A percentile compares a stretch with the other conserved stretches of the same genome.
These are phyloP conservation scores for Canis aureus DNA, from an alignment of 2,113 vertebrate genomes.

Conservation along the genomic window DNA sequence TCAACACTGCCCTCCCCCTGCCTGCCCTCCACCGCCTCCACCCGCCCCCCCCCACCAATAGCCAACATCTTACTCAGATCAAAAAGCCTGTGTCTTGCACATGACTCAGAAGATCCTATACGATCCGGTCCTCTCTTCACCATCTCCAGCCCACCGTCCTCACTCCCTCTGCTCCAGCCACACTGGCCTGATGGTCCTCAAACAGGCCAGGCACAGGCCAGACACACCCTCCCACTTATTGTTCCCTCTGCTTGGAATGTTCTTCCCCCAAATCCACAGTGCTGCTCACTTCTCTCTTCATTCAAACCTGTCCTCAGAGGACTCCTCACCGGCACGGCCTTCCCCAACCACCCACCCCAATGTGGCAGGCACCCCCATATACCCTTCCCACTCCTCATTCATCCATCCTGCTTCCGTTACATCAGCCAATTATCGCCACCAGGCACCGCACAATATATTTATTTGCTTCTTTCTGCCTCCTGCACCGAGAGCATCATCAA, in stretches of 20 bases:
- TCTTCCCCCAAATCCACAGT: neutral
- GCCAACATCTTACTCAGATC: neutral
- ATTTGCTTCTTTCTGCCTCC: neutral
- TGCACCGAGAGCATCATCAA: neutral
- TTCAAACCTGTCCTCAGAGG: neutral
- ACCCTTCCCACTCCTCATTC: neutral
- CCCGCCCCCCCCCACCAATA: neutral
- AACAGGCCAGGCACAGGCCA: accelerated
- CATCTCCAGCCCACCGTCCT: neutral
- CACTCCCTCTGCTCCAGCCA: neutral
- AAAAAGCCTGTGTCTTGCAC: neutral
- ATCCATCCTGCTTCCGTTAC: accelerated
- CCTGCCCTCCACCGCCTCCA: neutral
- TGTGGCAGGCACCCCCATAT: accelerated
- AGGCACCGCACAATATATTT: accelerated
- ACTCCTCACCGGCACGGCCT: neutral
- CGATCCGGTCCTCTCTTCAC: neutral
- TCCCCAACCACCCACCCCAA: neutral
- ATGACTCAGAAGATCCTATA: neutral
- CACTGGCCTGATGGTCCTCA: neutral
- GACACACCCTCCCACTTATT: accelerated
- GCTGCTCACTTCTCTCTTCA: neutral
- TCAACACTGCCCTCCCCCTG: neutral
- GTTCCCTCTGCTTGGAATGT: neutral
- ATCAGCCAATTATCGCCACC: neutral